Base-by-base conservation (phyloP, 1,140 invertebrate species). In the Lycorma delicatula region DNA sequence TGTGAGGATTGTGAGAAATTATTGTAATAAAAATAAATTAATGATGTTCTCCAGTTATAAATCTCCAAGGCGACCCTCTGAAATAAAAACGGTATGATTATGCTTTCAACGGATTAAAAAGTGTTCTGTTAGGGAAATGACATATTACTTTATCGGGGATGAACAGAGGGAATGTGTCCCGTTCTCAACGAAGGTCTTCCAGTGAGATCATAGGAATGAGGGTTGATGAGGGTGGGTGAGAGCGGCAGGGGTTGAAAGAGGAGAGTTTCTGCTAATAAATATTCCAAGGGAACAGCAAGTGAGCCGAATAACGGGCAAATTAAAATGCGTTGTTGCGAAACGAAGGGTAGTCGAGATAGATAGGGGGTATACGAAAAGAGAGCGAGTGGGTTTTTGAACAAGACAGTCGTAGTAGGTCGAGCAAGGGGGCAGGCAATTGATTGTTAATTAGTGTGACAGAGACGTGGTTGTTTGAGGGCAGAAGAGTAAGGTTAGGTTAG, bases 391-490 rank as follows among this genome's bases (percentile, higher is more conserved):
- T n/a, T n/a, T n/a, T n/a, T n/a, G n/a, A 49, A 25, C 47, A 16
- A 16, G 18, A 3, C 18, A 44, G n/a, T 16, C 41, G 41, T 16
- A 18, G 36, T 3, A 18, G 36, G 29, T 7, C 6, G 29, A 31
- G 29, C 6, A 13, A 31, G 13, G 36, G 3, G 18, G 18, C n/a
- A 12, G 18, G 23, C 49, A 51, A 51, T 51, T 51, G 49, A 51
- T 51, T 51, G 49, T 51, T 51, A 51, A 51, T 51, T 51, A 51
- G 49, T 28, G 26, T 28, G 49, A 29, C 49, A 28, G 49, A 51
- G 49, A 51, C 49, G 28, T 27, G 49, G 49, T 51, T 51, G 49
- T 51, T 51, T 51, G 49, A 51, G 49, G 18, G 41, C 41, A 44
- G 49, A 29, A 29, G 49, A 26, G 49, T n/a, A n/a, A n/a, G n/a